Evolutionary conservation across 1,140 invertebrate species (phyloP), one percentile per base, ranked within the genome.

Genomic region (Caenorhabditis brenneri): DNA sequence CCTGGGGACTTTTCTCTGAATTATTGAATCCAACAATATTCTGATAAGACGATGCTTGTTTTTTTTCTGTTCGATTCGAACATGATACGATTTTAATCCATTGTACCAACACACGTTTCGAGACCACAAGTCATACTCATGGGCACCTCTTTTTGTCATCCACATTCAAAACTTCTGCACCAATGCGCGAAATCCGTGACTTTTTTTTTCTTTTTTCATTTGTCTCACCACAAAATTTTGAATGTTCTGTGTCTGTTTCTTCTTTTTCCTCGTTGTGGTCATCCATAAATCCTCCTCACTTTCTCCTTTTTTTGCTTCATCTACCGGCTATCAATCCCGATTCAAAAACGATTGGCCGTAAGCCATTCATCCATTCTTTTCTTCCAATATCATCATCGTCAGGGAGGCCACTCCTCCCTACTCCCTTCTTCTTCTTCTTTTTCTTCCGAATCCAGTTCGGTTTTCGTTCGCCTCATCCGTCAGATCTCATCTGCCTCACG

Each of bases 301-400:
- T 74, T 74, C 65, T 10, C 36, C n/a, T 74, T 74, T 29, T 33
- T 42, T 42, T 24, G 36, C 36, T 74, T 74, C n/a, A n/a, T n/a
- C 65, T 74, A 74, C 65, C 65, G 65, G 65, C 65, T 74, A 74
- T 74, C 65, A 74, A 74, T 42, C 65, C 65, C 65, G 65, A 74
- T 74, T 74, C 65, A 74, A 74, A 74, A 74, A 74, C 65, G 65
- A 74, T 74, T 74, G 65, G 65, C n/a, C 65, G 65, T 74, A 74
- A 74, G 65, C 65, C 65, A 74, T 74, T 74, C 65, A 74, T 74
- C 36, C 33, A 24, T 74, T 42, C 10, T 74, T 74, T 74, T 42
- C 65, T 42, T 74, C 65, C 65, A 74, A 74, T 74, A 74, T 74
- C 65, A 46, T 74, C 65, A 46, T 74, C 36, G 65, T 42, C 65